Evolutionary conservation across 53 echinoderm and acorn worm species (phyloP).

Genomic region (Antedon mediterranea): DNA sequence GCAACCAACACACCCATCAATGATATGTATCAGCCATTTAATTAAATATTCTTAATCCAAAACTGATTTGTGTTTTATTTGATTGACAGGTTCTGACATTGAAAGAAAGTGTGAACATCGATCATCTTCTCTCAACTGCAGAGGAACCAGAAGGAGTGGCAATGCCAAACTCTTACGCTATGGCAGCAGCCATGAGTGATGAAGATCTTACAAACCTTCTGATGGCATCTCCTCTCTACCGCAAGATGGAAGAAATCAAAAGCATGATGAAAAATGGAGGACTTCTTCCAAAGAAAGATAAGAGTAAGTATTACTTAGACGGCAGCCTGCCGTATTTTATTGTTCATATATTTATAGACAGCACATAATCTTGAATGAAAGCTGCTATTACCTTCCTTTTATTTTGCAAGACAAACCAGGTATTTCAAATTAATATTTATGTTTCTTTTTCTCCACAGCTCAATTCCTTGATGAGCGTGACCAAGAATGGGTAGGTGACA

Average conservation of each 20-base stretch:
- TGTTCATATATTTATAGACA: no score
- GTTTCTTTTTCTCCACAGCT: conserved; percentile 18
- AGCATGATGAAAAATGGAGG: conserved; percentile 69
- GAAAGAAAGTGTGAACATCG: conserved; percentile 61
- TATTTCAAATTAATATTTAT: background rate
- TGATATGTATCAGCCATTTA: no score
- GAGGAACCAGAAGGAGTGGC: conserved; percentile 9
- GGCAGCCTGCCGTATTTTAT: no score
- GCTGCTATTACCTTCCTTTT: no score
- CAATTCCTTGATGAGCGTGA: conserved; percentile 68
- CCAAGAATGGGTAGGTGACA: conserved; percentile 55
- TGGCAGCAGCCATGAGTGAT: conserved; percentile 84
- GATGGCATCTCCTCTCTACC: conserved; percentile 90
- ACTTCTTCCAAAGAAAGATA: conserved; percentile 46
- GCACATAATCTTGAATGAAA: background rate
- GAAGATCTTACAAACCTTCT: conserved; percentile 67
- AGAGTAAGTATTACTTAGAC: background rate
- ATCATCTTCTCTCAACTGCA: conserved; percentile 46
- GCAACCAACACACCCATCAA: no score
- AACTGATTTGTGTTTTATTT: background rate
- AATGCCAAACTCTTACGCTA: conserved; percentile 52
- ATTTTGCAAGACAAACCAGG: no score
- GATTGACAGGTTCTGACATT: conserved; percentile 38
- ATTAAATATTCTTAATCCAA: no score
- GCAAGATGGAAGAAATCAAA: conserved; percentile 78